Conservation (phyloP, 2,113 vertebrate genomes). For the Halcyon senegalensis region DNA sequence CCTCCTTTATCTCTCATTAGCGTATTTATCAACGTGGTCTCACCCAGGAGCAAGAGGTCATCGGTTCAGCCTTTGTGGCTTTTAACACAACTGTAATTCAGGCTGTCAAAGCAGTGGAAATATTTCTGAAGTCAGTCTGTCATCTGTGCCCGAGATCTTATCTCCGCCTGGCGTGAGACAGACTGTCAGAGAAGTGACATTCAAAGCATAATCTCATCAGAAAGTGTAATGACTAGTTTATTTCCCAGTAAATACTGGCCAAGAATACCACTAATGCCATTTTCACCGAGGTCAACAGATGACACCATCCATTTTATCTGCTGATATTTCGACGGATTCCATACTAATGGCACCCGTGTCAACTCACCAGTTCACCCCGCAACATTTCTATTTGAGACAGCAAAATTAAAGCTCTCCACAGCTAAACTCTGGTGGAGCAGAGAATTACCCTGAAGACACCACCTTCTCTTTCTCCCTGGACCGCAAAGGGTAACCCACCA, state of each 20-base stretch:
- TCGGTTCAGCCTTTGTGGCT: background rate
- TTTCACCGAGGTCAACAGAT: background rate
- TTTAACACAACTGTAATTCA: conserved; percentile 21
- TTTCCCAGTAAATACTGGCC: conserved; percentile 34
- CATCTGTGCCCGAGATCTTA: conserved; percentile 34
- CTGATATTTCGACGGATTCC: background rate
- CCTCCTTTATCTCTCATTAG: conserved; percentile 38
- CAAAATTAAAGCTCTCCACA: background rate
- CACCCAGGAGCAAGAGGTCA: conserved; percentile 21
- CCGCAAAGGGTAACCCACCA: background rate
- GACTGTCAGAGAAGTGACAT: conserved; percentile 44
- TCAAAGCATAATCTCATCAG: conserved; percentile 32
- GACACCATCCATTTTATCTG: conserved; percentile 3
- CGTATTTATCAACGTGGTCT: background rate
- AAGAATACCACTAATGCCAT: background rate
- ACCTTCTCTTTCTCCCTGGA: background rate
- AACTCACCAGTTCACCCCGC: background rate
- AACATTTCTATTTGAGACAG: background rate
- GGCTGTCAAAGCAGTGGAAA: conserved; percentile 30
- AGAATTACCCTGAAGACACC: background rate
- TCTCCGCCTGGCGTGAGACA: background rate
- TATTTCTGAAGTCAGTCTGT: conserved; percentile 28
- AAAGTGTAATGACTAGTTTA: conserved; percentile 34
- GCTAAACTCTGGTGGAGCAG: background rate
- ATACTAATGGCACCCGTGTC: background rate